Evolutionary conservation across 2,888 invertebrate genomes (phyloP).

Genomic region (Sacculina carcini): DNA sequence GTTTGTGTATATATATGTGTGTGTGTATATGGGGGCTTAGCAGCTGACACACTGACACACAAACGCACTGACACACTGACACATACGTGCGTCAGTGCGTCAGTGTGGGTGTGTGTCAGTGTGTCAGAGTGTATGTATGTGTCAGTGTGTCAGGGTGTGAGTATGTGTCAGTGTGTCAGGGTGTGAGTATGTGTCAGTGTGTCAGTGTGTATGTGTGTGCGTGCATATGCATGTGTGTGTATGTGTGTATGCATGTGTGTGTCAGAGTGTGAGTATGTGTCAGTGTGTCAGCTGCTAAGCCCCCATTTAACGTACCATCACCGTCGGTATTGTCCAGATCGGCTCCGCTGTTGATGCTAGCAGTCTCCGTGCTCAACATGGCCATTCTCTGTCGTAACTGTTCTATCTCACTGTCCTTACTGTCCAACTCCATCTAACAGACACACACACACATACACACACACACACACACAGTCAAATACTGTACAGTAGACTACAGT

Average conservation of each 20-base stretch:
- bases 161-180: neutral
- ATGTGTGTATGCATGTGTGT: neutral
- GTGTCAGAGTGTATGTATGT: neutral
- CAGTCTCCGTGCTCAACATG: slow-evolving; percentile 54
- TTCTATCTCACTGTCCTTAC: slow-evolving; percentile 88
- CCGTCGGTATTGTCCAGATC: slow-evolving; percentile 36
- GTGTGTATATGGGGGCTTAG: neutral
- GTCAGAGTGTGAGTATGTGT: neutral
- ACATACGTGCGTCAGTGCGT: too few species aligned
- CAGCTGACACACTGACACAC: neutral
- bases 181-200: neutral
- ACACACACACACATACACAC: too few species aligned
- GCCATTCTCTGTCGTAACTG: slow-evolving; percentile 46
- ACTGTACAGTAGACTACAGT: too few species aligned
- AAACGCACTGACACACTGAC: too few species aligned
- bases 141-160: neutral
- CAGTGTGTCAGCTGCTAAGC: neutral
- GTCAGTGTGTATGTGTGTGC: neutral
- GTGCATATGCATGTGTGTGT: neutral
- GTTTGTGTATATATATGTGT: too few species aligned
- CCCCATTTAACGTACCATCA: slow-evolving; percentile 10
- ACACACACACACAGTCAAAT: too few species aligned
- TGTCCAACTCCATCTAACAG: slow-evolving; percentile 63
- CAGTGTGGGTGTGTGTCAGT: too few species aligned
- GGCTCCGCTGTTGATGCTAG: slow-evolving; percentile 57